Percentiles rank a stretch among this genome's conserved stretches.
Conservation (phyloP, 1,140 invertebrate genomes). For the Nymphalis io region DNA sequence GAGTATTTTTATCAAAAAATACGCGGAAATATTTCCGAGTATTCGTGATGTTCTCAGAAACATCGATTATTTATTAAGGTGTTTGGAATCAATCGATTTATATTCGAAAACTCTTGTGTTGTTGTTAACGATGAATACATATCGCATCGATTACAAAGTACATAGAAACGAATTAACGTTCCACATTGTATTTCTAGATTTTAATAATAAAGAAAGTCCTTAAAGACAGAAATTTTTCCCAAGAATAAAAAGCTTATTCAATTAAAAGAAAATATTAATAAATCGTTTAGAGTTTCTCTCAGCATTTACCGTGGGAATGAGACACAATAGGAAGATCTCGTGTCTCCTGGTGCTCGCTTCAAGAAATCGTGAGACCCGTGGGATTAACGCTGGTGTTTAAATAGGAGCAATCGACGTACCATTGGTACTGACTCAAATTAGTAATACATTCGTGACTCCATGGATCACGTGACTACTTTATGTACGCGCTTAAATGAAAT, state of each 20-base stretch:
- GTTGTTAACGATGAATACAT: slow-evolving; percentile 26
- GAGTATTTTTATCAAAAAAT: neutral
- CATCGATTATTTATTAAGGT: slow-evolving; percentile 1
- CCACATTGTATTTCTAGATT: neutral
- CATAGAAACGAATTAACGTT: slow-evolving; percentile 27
- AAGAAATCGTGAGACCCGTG: slow-evolving; percentile 70
- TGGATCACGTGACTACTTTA: slow-evolving; percentile 7
- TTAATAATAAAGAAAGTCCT: slow-evolving; percentile 4
- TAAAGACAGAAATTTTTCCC: slow-evolving; percentile 14
- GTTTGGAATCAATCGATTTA: slow-evolving; percentile 12
- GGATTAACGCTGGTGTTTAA: slow-evolving; percentile 50
- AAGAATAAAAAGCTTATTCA: slow-evolving; percentile 28
- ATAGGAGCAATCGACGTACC: slow-evolving; percentile 51
- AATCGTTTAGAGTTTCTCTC: slow-evolving; percentile 59
- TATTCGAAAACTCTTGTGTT: slow-evolving; percentile 19
- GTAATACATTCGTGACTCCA: slow-evolving; percentile 29
- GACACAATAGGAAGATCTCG: slow-evolving; percentile 65
- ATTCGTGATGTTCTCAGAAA: slow-evolving; percentile 5
- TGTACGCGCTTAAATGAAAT: slow-evolving; percentile 5
- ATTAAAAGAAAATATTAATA: slow-evolving; percentile 56
- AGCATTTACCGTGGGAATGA: slow-evolving; percentile 58
- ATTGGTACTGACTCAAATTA: slow-evolving; percentile 38
- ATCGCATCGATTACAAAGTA: slow-evolving; percentile 49
- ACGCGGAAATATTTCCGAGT: slow-evolving; percentile 21
- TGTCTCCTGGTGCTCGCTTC: slow-evolving; percentile 48